Evolutionary conservation across 1,140 invertebrate species (phyloP), one percentile per base, ranked within the genome.

Genomic region (Drosophila cardini): DNA sequence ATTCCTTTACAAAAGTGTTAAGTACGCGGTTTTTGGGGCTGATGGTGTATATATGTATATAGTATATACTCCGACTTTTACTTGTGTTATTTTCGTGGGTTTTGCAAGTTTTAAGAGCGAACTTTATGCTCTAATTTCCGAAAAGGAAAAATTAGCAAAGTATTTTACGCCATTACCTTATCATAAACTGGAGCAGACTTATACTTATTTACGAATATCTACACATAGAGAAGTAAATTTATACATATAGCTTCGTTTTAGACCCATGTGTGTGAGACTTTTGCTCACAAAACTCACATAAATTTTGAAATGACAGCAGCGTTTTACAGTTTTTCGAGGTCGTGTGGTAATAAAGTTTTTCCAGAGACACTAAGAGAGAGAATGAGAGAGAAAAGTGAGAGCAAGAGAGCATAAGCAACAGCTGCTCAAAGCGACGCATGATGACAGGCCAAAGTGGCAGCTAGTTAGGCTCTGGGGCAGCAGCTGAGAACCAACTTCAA

Each of bases 61-160:
- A 32, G 3, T 32, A 3, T 36, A 8, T 36, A 36, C 34, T 36
- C 34, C 34, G 7, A n/a, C 65, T 48, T 57, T 30, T 53, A 43
- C 38, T 38, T 43, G 32, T 64, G 46, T 38, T 26, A 26, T 26
- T 26, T 61, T 45, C 21, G 56, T n/a, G 56, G 65, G 30, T 63
- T 26, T 26, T 38, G 48, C 61, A 76, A 83, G 68, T 89, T 89
- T 86, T 86, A 82, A 79, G 79, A 89, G 79, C 64, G 48, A 87
- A 86, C 72, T 86, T 86, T 86, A 86, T 86, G 83, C 83, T 86
- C 83, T 86, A 86, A 86, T 86, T 87, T 87, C 83, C 83, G 84
- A 80, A 89, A 89, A 89, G 80, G 85, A 87, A 89, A 89, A 87
- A 89, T 89, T 89, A 87, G 84, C 76, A 84, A 87, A 87, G 80